Conservation (phyloP, 1,140 invertebrate genomes). For the Drosophila asahinai region DNA sequence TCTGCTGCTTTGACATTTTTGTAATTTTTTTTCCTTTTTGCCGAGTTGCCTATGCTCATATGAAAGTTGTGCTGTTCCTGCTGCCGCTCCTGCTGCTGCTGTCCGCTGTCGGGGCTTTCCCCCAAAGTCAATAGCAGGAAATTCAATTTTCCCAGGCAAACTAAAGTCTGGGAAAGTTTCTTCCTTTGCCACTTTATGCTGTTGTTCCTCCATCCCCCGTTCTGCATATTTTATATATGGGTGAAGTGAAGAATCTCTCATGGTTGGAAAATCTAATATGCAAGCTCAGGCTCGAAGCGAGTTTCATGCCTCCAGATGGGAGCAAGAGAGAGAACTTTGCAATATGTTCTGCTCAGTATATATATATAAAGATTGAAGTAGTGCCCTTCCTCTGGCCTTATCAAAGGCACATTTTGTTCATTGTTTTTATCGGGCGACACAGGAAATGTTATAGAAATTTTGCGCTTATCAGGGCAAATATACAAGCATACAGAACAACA, state of each 20-base stretch:
- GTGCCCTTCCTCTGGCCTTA: constrained; percentile 38
- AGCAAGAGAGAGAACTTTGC: constrained; percentile 10
- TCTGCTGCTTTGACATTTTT: constrained; percentile 59
- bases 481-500: constrained; percentile 10
- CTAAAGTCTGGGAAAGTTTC: constrained; percentile 61
- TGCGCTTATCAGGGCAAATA: constrained; percentile 54
- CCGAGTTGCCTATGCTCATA: constrained; percentile 46
- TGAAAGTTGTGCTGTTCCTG: constrained; percentile 46
- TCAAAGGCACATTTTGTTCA: constrained; percentile 44
- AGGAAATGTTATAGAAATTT: constrained; percentile 73
- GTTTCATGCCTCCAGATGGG: constrained; percentile 32
- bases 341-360: constrained; percentile 33
- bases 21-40: constrained; percentile 23
- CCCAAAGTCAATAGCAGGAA: constrained; percentile 62
- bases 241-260: constrained; percentile 44
- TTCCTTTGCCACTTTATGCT: constrained; percentile 13
- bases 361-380: neutral
- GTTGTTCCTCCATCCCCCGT: constrained; percentile 16
- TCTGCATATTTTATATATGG: constrained; percentile 61
- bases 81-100: neutral
- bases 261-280: constrained; percentile 52
- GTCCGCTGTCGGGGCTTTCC: constrained; percentile 38
- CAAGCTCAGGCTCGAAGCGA: constrained; percentile 32
- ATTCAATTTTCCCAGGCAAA: constrained; percentile 69
- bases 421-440: constrained; percentile 68